Evolutionary conservation across 37 sponge, comb jelly and placozoan genomes (phyloP), one percentile per base, ranked within the genome.

Genomic region (Crambe crambe): DNA sequence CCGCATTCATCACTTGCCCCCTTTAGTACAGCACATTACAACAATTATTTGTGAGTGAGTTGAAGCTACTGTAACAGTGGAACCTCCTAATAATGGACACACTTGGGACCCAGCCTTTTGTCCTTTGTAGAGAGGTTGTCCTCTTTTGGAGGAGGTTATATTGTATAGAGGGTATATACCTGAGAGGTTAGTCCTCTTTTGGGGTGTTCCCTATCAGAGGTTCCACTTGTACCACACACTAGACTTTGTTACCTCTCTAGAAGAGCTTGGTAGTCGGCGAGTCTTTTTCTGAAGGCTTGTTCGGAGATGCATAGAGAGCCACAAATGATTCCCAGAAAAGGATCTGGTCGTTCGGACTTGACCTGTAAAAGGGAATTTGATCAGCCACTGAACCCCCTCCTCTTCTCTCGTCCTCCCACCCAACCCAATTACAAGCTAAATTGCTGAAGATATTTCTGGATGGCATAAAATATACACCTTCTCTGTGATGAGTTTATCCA

Each of bases 1-100:
- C 95, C 18, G 95, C 89, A 75, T 88, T 95, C 89, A 95, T 86
- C 43, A 93, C 86, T 40, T 93, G 98, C 31, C 98, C 98, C 44
- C 98, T 95, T 77, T 26, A 63, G 27, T 60, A 60, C 25, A 22
- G 56, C 10, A 75, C n/a, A n/a, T n/a, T n/a, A n/a, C n/a, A 34
- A 70, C 23, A 34, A 77, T 62, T 37, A 23, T 62, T 12, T 17
- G 6, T 1, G 35, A 36, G 63, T 23, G 18, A 47, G 58, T 27
- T 56, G n/a, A n/a, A n/a, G n/a, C n/a, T n/a, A n/a, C n/a, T n/a
- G n/a, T n/a, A n/a, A n/a, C n/a, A n/a, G n/a, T n/a, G n/a, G n/a
- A n/a, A n/a, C n/a, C n/a, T n/a, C n/a, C n/a, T n/a, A n/a, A n/a
- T n/a, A n/a, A n/a, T n/a, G n/a, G n/a, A n/a, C n/a, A n/a, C n/a